phyloP scores from a whole-genome alignment of 1,140 invertebrate genomes.

The Zaprionus ornatus region DNA sequence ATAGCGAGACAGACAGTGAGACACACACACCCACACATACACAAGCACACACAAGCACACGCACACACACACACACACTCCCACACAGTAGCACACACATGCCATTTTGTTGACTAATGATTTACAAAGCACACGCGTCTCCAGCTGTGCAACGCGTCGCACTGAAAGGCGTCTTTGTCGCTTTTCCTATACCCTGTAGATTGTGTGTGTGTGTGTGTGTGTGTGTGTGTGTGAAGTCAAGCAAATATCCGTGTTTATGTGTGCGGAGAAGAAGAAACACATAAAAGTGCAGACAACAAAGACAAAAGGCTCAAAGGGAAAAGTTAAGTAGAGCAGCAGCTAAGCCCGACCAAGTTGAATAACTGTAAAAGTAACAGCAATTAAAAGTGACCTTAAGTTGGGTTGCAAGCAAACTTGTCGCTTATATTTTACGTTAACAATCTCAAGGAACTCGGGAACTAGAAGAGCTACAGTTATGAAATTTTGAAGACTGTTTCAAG shows the following conservation, averaged over 20 bases:
- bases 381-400: background rate
- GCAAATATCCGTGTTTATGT: background rate
- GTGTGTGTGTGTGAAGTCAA: background rate
- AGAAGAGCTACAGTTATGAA: background rate
- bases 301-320: background rate
- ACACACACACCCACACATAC: constrained; percentile 2
- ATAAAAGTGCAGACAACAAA: constrained; percentile 2
- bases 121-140: constrained; percentile 47
- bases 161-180: constrained; percentile 30
- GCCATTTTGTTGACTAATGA: constrained; percentile 49
- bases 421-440: too few relatives aligned
- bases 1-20: constrained; percentile 22
- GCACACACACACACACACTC: background rate
- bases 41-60: background rate
- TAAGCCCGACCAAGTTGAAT: background rate
- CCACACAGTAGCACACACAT: background rate
- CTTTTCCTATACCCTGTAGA: background rate
- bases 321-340: background rate
- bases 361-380: background rate
- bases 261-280: background rate
- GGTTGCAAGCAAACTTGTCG: background rate
- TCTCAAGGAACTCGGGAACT: background rate
- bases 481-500: background rate
- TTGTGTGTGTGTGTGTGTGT: background rate
- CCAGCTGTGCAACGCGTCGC: constrained; percentile 47